Conservation (phyloP, 2,797 vertebrate genomes). For the Steatocranus sp. region DNA sequence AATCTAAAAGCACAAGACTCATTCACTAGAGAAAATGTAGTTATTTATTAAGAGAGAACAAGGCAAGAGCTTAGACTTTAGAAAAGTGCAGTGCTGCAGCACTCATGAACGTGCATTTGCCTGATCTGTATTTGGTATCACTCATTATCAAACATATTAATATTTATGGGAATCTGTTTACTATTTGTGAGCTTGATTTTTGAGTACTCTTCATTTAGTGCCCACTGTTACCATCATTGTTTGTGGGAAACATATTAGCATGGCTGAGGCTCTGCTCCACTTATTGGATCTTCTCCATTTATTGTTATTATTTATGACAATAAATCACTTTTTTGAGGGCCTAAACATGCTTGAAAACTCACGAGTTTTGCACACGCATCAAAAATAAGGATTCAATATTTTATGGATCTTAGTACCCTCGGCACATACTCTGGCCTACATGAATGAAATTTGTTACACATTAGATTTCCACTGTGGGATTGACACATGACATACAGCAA, state of each 20-base stretch:
- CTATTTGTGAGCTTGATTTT: neutral
- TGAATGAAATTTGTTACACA: neutral
- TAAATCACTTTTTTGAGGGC: neutral
- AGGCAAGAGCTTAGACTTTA: neutral
- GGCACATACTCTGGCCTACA: neutral
- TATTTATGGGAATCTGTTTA: neutral
- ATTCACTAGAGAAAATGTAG: neutral
- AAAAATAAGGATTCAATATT: neutral
- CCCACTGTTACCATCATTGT: neutral
- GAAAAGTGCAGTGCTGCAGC: neutral
- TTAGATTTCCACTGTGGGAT: neutral
- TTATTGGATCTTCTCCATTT: neutral
- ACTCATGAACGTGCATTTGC: neutral
- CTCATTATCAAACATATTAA: neutral
- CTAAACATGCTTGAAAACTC: neutral
- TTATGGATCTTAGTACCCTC: neutral
- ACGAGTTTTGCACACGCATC: rapidly evolving
- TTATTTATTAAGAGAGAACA: slow-evolving; percentile 46
- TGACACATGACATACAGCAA: neutral
- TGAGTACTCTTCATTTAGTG: neutral
- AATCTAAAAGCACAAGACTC: neutral
- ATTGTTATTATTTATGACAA: neutral
- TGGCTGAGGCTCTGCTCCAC: neutral
- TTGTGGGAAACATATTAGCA: neutral
- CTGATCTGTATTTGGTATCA: neutral